Evolutionary conservation across 2,113 vertebrate species (phyloP), one percentile per base, ranked within the genome.

Genomic region (Lasiurus borealis): DNA sequence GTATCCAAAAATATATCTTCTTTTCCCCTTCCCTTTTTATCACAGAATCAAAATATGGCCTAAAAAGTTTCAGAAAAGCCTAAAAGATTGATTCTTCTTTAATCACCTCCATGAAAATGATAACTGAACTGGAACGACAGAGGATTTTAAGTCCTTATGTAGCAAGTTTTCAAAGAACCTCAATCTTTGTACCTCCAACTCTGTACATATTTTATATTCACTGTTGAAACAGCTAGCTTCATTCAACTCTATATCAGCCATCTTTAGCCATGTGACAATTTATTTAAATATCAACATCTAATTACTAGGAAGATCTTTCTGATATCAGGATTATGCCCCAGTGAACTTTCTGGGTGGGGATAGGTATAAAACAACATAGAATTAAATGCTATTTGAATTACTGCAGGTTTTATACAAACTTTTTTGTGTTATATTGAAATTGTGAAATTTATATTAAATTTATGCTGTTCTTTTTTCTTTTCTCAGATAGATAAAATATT

Each of bases 401-500:
- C 15, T 48, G 7, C 1, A 62, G 2, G 13, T 23, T 76, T 94
- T 73, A 83, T 52, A 13, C 29, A 89, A 68, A 75, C 12, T 72
- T 73, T 87, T 86, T 81, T 78, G 25, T 93, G 21, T 50, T 78
- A 46, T 46, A 48, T 19, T 64, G n/a, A 97, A 95, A 83, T 77
- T 86, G 4, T 46, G 50, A 66, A 81, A 80, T 76, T 95, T 34
- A 19, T 81, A 77, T 50, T 83, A 90, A 85, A 77, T 93, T 7
- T 85, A 29, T 62, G 40, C 31, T 46, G 46, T 46, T 92, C 88
- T 23, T 66, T 92, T 90, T 96, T 96, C 48, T 94, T 97, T 98
- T 91, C 89, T 98, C 97, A 98, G 98, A 71, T 98, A 84, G 88
- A 97, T 92, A 29, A 84, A 46, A 52, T 97, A 95, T 98, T 98